Percentiles rank a stretch among this genome's conserved stretches.
phyloP scores from a whole-genome alignment of 2,113 vertebrate species.

The Macaca nemestrina region DNA sequence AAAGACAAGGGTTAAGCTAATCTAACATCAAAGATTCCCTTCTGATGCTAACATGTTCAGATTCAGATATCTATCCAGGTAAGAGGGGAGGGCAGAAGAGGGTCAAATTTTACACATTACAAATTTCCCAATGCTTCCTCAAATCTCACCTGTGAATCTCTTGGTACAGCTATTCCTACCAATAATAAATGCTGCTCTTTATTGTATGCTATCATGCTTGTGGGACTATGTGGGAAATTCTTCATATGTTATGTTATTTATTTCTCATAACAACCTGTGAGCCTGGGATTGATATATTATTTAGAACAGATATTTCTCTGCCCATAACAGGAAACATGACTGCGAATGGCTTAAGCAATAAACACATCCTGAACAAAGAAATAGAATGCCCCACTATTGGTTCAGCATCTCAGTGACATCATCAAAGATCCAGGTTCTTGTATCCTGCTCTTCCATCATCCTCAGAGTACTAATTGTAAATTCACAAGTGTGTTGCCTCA shows the following conservation, averaged over 20 bases:
- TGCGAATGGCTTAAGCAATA: neutral
- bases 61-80: neutral
- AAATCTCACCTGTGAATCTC: neutral
- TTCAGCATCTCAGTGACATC: neutral
- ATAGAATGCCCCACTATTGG: neutral
- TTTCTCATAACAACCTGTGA: neutral
- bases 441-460: neutral
- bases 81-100: neutral
- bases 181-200: neutral
- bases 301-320: neutral
- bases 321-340: neutral
- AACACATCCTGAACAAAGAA: neutral
- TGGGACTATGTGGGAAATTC: neutral
- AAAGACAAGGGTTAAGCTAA: neutral
- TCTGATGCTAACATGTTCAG: neutral
- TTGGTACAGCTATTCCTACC: neutral
- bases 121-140: neutral
- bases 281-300: neutral
- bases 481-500: neutral
- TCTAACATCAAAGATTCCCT: neutral
- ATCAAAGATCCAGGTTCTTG: neutral
- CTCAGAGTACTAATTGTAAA: neutral
- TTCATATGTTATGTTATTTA: neutral
- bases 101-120: neutral
- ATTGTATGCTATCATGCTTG: neutral